Evolutionary conservation across 2,797 vertebrate species (phyloP).

Genomic region (Oreonectes daqikongensis): DNA sequence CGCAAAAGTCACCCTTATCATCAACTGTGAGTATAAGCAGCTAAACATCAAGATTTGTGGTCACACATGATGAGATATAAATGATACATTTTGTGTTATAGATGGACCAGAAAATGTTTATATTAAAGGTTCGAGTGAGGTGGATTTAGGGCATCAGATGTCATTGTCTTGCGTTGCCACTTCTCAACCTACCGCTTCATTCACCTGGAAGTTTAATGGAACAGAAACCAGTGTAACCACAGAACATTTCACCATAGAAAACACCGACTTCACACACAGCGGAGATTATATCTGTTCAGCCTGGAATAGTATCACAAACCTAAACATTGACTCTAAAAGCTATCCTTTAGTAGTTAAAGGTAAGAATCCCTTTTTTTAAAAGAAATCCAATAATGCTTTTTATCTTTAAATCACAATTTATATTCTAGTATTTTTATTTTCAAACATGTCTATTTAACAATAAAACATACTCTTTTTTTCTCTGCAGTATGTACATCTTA

Average conservation of each 20-base stretch:
- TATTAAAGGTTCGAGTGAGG: slow-evolving; percentile 39
- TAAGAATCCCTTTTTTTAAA: slow-evolving; percentile 17
- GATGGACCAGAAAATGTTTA: slow-evolving; percentile 66
- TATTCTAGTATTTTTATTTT: no score
- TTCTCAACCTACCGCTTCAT: slow-evolving; percentile 54
- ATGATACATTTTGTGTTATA: slow-evolving; percentile 54
- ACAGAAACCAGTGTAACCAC: background rate
- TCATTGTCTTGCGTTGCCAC: slow-evolving; percentile 56
- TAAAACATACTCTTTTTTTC: no score
- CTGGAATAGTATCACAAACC: slow-evolving; percentile 46
- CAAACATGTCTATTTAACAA: no score
- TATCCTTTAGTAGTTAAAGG: slow-evolving; percentile 55
- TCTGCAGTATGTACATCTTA: no score
- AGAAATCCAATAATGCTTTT: background rate
- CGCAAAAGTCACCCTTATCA: background rate
- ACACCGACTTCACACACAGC: slow-evolving; percentile 9
- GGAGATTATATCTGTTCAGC: slow-evolving; percentile 60
- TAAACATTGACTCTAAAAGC: accelerated
- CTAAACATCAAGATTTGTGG: background rate
- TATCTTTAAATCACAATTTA: no score
- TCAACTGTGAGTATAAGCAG: slow-evolving; percentile 62
- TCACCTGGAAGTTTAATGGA: slow-evolving; percentile 60
- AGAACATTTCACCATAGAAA: slow-evolving; percentile 5
- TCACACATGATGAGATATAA: slow-evolving; percentile 1
- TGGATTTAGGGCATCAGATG: slow-evolving; percentile 1